A percentile compares a stretch with the other conserved stretches of the same genome.
Conservation (phyloP, 1,140 invertebrate genomes). For the Ylistrum balloti region DNA sequence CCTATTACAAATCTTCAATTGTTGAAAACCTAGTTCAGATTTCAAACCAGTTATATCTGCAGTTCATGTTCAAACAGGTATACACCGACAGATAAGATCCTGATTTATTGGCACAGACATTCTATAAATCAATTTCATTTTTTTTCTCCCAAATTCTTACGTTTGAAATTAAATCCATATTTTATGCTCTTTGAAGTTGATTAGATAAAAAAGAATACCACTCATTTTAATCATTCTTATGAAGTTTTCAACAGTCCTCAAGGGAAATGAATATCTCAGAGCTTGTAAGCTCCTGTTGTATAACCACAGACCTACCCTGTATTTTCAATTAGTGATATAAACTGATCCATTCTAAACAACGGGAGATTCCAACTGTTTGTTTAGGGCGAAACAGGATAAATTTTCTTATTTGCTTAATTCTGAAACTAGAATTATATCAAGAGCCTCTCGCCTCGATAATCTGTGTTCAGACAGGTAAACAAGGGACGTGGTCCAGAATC, state of each 20-base stretch:
- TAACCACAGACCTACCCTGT: neutral
- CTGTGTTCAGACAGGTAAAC: constrained; percentile 7
- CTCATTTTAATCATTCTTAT: neutral
- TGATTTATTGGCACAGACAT: neutral
- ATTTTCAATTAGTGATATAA: neutral
- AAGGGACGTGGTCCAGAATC: neutral
- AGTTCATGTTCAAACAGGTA: neutral
- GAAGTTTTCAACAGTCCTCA: neutral
- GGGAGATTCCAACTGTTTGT: constrained; percentile 1
- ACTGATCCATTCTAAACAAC: neutral
- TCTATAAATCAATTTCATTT: constrained; percentile 10
- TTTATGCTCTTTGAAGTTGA: neutral
- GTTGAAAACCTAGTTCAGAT: neutral
- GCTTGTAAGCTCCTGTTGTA: neutral
- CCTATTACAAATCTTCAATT: too few relatives aligned
- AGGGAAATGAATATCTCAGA: neutral
- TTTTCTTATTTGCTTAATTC: neutral
- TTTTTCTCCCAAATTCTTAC: neutral
- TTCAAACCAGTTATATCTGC: neutral
- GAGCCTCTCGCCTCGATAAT: neutral
- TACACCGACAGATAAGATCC: neutral
- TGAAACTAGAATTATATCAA: constrained; percentile 28
- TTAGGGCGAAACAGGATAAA: neutral
- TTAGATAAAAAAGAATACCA: neutral
- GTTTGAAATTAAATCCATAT: constrained; percentile 5